Conservation (phyloP, 1,140 invertebrate species). For the Acromyrmex heyeri region DNA sequence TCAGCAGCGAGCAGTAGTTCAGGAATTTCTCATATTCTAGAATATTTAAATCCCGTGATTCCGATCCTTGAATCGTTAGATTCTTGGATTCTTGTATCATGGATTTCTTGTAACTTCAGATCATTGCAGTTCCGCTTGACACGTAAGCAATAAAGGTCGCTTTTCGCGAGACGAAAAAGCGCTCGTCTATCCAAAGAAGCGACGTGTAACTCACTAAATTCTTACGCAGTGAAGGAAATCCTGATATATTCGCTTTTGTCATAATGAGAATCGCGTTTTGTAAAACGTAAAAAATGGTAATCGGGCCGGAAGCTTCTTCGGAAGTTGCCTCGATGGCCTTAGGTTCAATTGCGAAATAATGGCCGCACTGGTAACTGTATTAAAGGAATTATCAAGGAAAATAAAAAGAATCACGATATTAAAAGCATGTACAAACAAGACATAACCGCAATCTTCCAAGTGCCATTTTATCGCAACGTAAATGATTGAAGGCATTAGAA, state of each 20-base stretch:
- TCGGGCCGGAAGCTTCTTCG: not conserved
- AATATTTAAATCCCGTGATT: constrained; percentile 43
- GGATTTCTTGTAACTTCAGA: constrained; percentile 36
- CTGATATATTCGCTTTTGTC: constrained; percentile 25
- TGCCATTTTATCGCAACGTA: not conserved
- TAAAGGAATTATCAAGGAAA: constrained; percentile 49
- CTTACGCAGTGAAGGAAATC: not conserved
- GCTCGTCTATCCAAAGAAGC: not conserved
- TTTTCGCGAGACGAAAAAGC: not conserved
- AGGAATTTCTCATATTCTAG: constrained; percentile 42
- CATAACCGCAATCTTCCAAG: not conserved
- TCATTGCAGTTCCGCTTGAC: not conserved
- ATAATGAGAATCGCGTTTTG: constrained; percentile 7
- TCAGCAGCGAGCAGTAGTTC: constrained; percentile 26
- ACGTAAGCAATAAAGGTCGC: constrained; percentile 19
- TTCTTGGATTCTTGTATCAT: constrained; percentile 24
- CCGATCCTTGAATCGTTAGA: constrained; percentile 24
- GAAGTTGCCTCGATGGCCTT: constrained; percentile 8
- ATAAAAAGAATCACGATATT: constrained; percentile 48
- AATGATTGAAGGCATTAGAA: not conserved
- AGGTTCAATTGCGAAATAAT: constrained; percentile 57
- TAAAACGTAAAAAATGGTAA: constrained; percentile 33
- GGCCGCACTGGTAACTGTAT: constrained; percentile 10
- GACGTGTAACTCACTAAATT: constrained; percentile 29
- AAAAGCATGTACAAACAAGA: not conserved